These are phyloP conservation scores for Temnothorax curvispinosus DNA, from an alignment of 1,140 invertebrate species.

Conservation along the genomic window DNA sequence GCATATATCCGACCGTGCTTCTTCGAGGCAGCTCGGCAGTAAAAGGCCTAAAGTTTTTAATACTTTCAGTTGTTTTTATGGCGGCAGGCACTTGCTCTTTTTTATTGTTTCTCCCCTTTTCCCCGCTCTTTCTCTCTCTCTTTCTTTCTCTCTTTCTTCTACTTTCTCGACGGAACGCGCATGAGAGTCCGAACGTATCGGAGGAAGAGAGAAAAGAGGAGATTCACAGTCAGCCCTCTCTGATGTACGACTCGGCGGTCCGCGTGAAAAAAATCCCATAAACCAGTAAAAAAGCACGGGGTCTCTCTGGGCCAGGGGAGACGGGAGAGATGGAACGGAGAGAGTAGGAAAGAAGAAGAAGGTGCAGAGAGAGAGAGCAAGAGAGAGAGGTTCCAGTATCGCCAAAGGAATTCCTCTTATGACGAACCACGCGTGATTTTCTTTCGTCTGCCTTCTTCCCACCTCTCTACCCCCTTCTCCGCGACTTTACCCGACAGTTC, in stretches of 20 bases:
- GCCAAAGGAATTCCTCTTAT: slow-evolving; percentile 85
- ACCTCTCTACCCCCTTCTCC: slow-evolving; percentile 43
- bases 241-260: slow-evolving; percentile 84
- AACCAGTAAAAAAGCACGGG: slow-evolving; percentile 85
- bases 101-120: slow-evolving; percentile 74
- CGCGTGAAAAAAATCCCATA: slow-evolving; percentile 86
- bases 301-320: slow-evolving; percentile 77
- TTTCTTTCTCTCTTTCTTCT: not conserved
- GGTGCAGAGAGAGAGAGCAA: slow-evolving; percentile 24
- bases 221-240: slow-evolving; percentile 78
- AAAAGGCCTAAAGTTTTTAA: slow-evolving; percentile 84
- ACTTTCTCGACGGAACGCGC: slow-evolving; percentile 42
- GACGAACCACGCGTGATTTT: slow-evolving; percentile 85
- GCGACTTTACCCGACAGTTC: slow-evolving; percentile 56
- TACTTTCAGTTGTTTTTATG: slow-evolving; percentile 86
- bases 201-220: slow-evolving; percentile 59
- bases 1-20: slow-evolving; percentile 49
- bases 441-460: slow-evolving; percentile 72
- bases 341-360: slow-evolving; percentile 42
- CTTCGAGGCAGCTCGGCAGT: slow-evolving; percentile 71
- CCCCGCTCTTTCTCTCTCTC: slow-evolving; percentile 10
- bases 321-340: slow-evolving; percentile 31
- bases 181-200: not conserved
- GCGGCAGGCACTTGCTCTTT: slow-evolving; percentile 81
- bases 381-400: slow-evolving; percentile 69